A percentile compares a stretch with the other conserved stretches of the same genome.
These are phyloP conservation scores for Prionailurus viverrinus DNA, from an alignment of 2,113 vertebrate genomes.

Conservation along the genomic window DNA sequence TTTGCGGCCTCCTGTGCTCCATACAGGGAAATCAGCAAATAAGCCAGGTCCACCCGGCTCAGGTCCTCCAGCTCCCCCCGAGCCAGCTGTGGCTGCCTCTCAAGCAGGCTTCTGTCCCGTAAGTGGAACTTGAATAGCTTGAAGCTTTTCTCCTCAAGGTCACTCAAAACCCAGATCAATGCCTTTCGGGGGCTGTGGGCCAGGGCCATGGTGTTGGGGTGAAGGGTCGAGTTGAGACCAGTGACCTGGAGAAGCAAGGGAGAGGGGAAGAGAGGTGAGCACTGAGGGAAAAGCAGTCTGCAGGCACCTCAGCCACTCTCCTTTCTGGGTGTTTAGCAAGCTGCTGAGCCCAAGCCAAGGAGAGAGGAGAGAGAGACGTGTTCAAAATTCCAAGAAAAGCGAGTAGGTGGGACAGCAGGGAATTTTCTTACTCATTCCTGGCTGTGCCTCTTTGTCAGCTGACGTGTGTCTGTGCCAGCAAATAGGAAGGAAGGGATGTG, in stretches of 20 bases:
- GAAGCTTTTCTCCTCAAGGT: slow-evolving; percentile 66
- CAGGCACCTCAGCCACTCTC: background rate
- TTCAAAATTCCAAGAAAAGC: background rate
- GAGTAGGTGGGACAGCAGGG: background rate
- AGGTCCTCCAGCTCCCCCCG: slow-evolving; percentile 61
- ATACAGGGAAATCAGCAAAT: background rate
- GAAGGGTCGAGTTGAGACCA: background rate
- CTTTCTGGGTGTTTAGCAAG: background rate
- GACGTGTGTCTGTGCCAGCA: background rate
- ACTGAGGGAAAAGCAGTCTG: background rate
- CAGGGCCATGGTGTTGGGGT: background rate
- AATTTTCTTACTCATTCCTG: background rate
- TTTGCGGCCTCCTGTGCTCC: slow-evolving; percentile 52
- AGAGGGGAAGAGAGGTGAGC: background rate
- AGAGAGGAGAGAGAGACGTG: background rate
- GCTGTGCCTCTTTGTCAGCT: background rate
- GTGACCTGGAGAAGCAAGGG: background rate
- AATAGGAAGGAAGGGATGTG: background rate
- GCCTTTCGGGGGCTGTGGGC: background rate
- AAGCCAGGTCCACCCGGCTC: slow-evolving; percentile 7
- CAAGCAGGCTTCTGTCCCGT: background rate
- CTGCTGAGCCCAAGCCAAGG: background rate
- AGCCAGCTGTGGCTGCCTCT: background rate
- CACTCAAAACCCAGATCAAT: slow-evolving; percentile 53
- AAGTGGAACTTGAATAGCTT: slow-evolving; percentile 71